phyloP scores from a whole-genome alignment of 2,113 vertebrate species.

The Sprattus sprattus region DNA sequence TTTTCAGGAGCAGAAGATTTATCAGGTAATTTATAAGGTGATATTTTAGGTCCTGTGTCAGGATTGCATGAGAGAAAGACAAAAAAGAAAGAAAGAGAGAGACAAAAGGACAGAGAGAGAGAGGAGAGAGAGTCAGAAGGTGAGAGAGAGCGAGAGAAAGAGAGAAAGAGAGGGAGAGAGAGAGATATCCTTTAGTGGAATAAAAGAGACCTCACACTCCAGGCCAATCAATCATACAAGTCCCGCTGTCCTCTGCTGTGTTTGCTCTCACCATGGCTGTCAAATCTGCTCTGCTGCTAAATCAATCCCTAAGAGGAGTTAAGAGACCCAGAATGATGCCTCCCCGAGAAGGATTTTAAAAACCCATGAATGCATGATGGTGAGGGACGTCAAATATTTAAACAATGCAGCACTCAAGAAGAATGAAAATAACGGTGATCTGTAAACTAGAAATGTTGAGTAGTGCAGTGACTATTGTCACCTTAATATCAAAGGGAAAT shows the following conservation, averaged over 20 bases:
- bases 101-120: neutral
- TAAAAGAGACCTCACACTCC: slow-evolving; percentile 3
- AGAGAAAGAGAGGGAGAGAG: neutral
- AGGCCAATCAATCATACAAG: neutral
- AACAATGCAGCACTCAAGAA: neutral
- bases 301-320: neutral
- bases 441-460: neutral
- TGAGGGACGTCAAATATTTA: neutral
- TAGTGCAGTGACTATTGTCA: neutral
- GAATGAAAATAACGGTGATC: neutral
- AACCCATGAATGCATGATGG: neutral
- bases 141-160: neutral
- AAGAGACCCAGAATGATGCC: neutral
- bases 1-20: neutral
- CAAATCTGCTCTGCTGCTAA: neutral
- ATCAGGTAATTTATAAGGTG: neutral
- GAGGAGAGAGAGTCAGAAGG: neutral
- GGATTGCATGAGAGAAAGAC: neutral
- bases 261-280: neutral
- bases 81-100: neutral
- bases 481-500: too few species aligned
- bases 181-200: neutral
- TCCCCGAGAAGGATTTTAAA: neutral
- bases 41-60: neutral
- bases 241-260: neutral